Evolutionary conservation across 2,797 vertebrate species (phyloP).

Genomic region (Pachyuromys duprasi): DNA sequence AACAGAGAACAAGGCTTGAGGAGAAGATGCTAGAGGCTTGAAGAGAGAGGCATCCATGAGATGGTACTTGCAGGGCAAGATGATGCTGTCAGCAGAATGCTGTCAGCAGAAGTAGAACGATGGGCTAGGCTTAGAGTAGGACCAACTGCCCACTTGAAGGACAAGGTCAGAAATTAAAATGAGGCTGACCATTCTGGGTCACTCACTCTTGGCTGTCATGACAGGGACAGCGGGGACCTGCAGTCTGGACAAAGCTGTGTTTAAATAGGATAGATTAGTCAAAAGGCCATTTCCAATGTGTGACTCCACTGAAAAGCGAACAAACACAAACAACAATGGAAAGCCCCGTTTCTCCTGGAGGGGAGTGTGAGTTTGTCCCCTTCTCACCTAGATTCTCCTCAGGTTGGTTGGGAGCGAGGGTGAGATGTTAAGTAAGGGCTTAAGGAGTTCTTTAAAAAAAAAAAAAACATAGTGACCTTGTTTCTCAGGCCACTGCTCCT

Average conservation of each 20-base stretch:
- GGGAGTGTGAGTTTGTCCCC: slow-evolving; percentile 22
- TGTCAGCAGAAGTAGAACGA: not conserved
- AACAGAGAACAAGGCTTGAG: not conserved
- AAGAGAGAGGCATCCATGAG: not conserved
- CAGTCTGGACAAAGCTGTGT: not conserved
- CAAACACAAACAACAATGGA: not conserved
- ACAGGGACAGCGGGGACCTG: not conserved
- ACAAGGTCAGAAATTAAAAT: not conserved
- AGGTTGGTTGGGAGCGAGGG: not conserved
- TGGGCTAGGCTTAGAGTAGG: not conserved
- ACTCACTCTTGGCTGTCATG: not conserved
- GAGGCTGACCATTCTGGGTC: not conserved
- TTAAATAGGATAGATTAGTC: not conserved
- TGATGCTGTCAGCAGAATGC: not conserved
- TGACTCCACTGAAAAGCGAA: not conserved
- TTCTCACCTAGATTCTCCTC: slow-evolving; percentile 30
- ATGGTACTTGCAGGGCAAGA: not conserved
- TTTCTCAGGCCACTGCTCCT: not conserved
- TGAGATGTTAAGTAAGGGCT: slow-evolving; percentile 28
- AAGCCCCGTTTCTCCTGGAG: slow-evolving; percentile 1
- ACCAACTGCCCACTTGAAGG: too few species aligned
- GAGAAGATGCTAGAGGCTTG: not conserved
- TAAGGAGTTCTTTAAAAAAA: slow-evolving; percentile 52
- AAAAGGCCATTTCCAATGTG: not conserved
- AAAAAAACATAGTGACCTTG: not conserved